Percentiles rank a stretch among this genome's conserved stretches.
Conservation (phyloP, 2,888 invertebrate genomes). For the Xylophagus ater region DNA sequence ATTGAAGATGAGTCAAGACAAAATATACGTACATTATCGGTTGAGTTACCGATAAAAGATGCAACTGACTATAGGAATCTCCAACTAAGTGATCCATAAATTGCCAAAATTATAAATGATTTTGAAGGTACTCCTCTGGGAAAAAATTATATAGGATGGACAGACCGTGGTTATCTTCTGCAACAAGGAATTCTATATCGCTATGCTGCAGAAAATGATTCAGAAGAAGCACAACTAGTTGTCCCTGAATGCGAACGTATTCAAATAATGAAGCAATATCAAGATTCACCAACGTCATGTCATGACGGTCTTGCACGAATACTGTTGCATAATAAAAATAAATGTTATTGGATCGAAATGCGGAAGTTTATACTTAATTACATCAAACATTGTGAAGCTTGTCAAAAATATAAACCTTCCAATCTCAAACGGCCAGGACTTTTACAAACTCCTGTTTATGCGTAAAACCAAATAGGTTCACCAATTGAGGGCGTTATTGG, state of each 20-base stretch:
- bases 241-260: constrained; percentile 10
- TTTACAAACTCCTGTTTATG: too few species aligned
- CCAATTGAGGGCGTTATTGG: too few species aligned
- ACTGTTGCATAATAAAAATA: constrained; percentile 12
- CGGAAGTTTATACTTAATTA: constrained; percentile 21
- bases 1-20: constrained; percentile 3
- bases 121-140: constrained; percentile 6
- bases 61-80: constrained; percentile 8
- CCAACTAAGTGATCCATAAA: constrained; percentile 20
- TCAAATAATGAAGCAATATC: constrained; percentile 11
- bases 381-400: constrained; percentile 22
- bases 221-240: not conserved
- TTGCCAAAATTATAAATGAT: constrained; percentile 18
- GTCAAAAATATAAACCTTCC: constrained; percentile 27
- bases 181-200: constrained; percentile 4
- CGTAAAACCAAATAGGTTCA: too few species aligned
- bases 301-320: constrained; percentile 23
- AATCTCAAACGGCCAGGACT: too few species aligned
- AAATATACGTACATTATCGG: not conserved
- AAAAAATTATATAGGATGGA: not conserved
- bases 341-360: constrained; percentile 26
- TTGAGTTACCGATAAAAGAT: constrained; percentile 1
- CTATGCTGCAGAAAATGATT: not conserved
- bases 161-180: not conserved
- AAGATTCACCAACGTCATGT: constrained; percentile 21